These are phyloP conservation scores for Muntiacus reevesi DNA, from an alignment of 2,113 vertebrate species.

Conservation along the genomic window DNA sequence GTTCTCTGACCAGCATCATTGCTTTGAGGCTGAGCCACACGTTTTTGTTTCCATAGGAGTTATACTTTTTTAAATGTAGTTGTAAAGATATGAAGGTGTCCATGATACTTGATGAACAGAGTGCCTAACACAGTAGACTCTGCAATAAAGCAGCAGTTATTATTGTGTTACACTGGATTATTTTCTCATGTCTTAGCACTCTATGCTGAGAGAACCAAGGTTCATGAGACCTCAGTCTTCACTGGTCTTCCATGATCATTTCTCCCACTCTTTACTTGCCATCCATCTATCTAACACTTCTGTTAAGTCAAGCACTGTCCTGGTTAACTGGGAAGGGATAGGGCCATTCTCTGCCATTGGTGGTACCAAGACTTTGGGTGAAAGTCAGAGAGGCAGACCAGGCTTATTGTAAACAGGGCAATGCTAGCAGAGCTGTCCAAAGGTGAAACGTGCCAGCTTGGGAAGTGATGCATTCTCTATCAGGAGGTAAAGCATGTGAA, in stretches of 20 bases:
- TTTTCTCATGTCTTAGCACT: background rate
- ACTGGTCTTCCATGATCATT: background rate
- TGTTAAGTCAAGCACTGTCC: background rate
- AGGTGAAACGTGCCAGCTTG: background rate
- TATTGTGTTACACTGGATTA: accelerated
- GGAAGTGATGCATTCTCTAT: background rate
- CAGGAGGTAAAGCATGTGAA: accelerated
- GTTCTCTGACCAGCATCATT: background rate
- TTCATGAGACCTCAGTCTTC: background rate
- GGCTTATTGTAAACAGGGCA: background rate
- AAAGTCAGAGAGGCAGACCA: background rate
- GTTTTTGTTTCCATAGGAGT: background rate
- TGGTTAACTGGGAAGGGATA: background rate
- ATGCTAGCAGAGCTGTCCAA: background rate
- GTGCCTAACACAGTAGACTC: background rate
- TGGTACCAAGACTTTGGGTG: background rate
- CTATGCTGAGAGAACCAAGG: background rate
- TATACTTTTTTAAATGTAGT: background rate
- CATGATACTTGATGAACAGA: background rate
- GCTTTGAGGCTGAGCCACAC: background rate
- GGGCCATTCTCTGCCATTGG: background rate
- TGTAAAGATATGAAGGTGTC: background rate
- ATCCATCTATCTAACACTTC: background rate
- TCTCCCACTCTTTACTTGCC: background rate
- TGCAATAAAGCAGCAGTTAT: background rate